Percentiles rank a stretch among this genome's conserved stretches.
These are phyloP conservation scores for Acyrthosiphon pisum DNA, from an alignment of 1,140 invertebrate genomes.

Conservation along the genomic window DNA sequence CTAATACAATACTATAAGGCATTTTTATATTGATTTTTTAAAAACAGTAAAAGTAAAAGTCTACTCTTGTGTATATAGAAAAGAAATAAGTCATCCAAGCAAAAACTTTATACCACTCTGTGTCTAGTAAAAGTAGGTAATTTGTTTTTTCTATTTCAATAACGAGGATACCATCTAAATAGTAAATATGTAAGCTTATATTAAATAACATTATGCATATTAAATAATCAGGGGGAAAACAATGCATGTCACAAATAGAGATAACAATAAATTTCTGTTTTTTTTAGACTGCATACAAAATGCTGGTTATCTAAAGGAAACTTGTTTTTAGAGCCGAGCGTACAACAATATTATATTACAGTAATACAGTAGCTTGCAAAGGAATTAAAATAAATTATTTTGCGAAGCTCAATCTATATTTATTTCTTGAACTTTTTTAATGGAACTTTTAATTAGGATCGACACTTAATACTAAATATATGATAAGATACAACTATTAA, in stretches of 20 bases:
- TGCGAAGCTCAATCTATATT: too few relatives aligned
- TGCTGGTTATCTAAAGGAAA: not conserved
- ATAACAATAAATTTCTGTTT: not conserved
- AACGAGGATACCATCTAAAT: not conserved
- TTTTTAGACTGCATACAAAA: not conserved
- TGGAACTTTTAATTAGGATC: too few relatives aligned
- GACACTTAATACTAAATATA: too few relatives aligned
- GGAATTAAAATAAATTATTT: too few relatives aligned
- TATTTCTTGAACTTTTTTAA: not conserved
- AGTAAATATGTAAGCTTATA: too few relatives aligned
- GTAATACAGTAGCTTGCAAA: too few relatives aligned
- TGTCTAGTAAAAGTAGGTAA: not conserved
- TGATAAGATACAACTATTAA: too few relatives aligned
- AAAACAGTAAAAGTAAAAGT: not conserved
- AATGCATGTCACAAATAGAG: not conserved
- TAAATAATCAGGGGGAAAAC: not conserved
- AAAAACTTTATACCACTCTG: not conserved
- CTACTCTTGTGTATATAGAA: not conserved
- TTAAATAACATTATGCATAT: not conserved
- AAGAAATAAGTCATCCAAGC: not conserved
- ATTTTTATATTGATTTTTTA: not conserved
- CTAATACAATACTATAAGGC: not conserved
- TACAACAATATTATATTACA: not conserved
- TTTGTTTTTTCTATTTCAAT: not conserved
- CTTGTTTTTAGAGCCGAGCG: not conserved